Evolutionary conservation across 1,140 invertebrate species (phyloP).

Genomic region (Micrasema longulum): DNA sequence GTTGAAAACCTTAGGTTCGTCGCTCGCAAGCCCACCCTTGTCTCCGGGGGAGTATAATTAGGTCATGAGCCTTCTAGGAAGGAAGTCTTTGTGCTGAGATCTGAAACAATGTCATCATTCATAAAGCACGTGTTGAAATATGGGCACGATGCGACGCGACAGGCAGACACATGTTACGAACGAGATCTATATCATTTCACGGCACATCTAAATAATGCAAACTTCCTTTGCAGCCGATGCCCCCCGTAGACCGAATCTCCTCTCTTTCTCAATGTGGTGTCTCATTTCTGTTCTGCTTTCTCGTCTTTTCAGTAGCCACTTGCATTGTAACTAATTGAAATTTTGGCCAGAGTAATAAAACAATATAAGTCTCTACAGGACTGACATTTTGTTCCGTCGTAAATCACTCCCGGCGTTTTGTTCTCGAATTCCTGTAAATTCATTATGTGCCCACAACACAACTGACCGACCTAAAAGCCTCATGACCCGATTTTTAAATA

Average conservation of each 20-base stretch:
- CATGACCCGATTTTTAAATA: constrained; percentile 44
- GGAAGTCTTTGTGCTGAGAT: neutral
- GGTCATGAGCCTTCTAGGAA: constrained; percentile 30
- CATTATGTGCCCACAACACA: constrained; percentile 37
- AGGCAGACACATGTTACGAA: neutral
- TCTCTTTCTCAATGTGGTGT: neutral
- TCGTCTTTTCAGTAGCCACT: constrained; percentile 21
- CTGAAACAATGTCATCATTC: constrained; percentile 24
- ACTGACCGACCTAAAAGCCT: constrained; percentile 37
- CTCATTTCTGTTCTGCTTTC: constrained; percentile 11
- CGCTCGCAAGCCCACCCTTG: neutral
- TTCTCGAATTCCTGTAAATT: constrained; percentile 35
- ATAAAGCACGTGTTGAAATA: constrained; percentile 28
- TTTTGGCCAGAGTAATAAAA: constrained; percentile 43
- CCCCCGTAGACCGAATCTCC: constrained; percentile 27
- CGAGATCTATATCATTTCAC: constrained; percentile 41
- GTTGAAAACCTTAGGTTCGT: constrained; percentile 1
- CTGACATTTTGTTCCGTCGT: constrained; percentile 9
- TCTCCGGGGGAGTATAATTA: constrained; percentile 33
- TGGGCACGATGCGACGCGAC: neutral
- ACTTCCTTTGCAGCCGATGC: constrained; percentile 21
- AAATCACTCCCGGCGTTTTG: constrained; percentile 35
- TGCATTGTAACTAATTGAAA: constrained; percentile 44
- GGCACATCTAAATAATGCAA: constrained; percentile 40
- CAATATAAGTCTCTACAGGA: constrained; percentile 14